Evolutionary conservation across 2,888 invertebrate species (phyloP).

Genomic region (Proisotoma minuta): DNA sequence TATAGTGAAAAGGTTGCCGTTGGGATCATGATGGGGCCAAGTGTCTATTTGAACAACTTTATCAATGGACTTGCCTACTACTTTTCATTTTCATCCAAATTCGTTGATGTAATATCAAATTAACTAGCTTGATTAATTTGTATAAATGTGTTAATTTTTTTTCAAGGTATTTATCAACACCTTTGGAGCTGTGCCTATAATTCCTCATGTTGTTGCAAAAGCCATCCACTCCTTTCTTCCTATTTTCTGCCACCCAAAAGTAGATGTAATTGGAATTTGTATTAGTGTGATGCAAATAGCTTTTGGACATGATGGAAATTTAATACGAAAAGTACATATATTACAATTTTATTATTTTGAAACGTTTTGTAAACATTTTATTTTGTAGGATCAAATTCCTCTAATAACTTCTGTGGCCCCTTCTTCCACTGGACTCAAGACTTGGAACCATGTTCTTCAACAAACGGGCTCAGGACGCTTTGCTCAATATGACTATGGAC

Average conservation of each 20-base stretch:
- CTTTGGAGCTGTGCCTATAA: conserved; percentile 8
- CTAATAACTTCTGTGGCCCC: conserved; percentile 21
- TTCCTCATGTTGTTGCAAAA: conserved; percentile 6
- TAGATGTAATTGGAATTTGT: conserved; percentile 27
- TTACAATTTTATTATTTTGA: background rate
- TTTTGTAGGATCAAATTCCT: conserved; percentile 17
- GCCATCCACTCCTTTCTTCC: conserved; percentile 23
- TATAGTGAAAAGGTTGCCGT: conserved; percentile 21
- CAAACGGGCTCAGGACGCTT: conserved; percentile 20
- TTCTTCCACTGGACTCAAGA: background rate
- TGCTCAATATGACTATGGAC: conserved; percentile 25
- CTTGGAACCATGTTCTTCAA: conserved; percentile 21
- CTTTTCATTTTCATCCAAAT: conserved; percentile 4
- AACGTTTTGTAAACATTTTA: background rate
- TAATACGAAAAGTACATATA: conserved; percentile 13
- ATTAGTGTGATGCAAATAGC: conserved; percentile 1
- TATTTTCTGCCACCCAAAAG: conserved; percentile 22
- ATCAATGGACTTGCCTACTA: conserved; percentile 17
- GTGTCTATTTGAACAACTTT: conserved; percentile 19
- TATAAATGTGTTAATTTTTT: background rate
- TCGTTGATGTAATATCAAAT: conserved; percentile 12
- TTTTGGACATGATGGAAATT: conserved; percentile 26
- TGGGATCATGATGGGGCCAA: conserved; percentile 26
- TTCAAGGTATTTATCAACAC: conserved; percentile 12
- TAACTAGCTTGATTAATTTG: background rate